Conservation (phyloP, 2,888 invertebrate species). For the Arctia plantaginis region DNA sequence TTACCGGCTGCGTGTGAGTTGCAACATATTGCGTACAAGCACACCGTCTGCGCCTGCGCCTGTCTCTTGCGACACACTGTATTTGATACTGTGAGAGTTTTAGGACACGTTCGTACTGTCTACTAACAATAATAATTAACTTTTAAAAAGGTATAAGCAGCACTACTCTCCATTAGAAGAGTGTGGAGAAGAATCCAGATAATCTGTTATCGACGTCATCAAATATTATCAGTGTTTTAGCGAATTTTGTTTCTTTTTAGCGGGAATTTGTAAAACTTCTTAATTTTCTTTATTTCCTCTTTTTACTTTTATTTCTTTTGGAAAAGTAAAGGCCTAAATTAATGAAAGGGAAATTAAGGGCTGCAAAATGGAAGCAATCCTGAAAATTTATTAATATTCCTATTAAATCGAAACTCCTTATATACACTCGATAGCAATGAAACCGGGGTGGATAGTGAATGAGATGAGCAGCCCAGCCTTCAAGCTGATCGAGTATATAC, state of each 20-base stretch:
- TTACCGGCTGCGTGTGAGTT: conserved; percentile 37
- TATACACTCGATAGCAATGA: too few species aligned
- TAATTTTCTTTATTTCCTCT: too few species aligned
- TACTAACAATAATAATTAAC: neutral
- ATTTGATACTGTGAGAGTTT: conserved; percentile 29
- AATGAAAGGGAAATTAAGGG: too few species aligned
- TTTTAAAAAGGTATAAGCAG: neutral
- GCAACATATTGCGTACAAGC: conserved; percentile 32
- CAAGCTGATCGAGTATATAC: too few species aligned
- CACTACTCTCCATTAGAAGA: neutral
- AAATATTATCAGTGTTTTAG: neutral
- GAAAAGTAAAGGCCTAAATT: too few species aligned
- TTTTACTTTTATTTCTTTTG: too few species aligned
- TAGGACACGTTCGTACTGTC: neutral
- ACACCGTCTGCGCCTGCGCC: conserved; percentile 37
- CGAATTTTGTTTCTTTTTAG: neutral
- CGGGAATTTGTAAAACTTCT: too few species aligned
- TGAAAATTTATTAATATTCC: too few species aligned
- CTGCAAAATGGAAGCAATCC: too few species aligned
- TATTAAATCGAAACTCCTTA: too few species aligned
- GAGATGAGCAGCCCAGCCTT: too few species aligned
- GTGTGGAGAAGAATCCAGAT: neutral
- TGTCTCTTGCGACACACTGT: conserved; percentile 57
- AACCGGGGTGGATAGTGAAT: too few species aligned
- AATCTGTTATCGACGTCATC: neutral